Evolutionary conservation across 1,140 invertebrate genomes (phyloP), one percentile per base, ranked within the genome.

Genomic region (Drosophila bocki): DNA sequence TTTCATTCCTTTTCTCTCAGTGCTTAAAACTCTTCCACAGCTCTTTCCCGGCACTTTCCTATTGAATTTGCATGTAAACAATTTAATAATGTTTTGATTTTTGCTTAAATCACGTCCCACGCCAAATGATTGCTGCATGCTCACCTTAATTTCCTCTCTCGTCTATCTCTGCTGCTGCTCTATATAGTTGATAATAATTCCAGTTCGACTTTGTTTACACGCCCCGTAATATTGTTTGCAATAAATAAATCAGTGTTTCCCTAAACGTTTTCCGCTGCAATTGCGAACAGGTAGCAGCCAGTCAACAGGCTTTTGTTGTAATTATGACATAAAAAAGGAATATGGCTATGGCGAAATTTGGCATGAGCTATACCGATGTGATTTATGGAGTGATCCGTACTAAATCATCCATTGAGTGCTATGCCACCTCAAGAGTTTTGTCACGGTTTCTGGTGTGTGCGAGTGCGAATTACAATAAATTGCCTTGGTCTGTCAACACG

Each of bases 211-310:
- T 86, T 78, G 83, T 87, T 82, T 87, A 87, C 69, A 78, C 51
- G 61, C 58, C 35, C 39, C 26, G 45, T 74, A 81, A 81, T 84
- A 74, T 59, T 88, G 78, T 83, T 88, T 88, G 77, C 72, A 78
- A 67, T 78, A 83, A 80, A 88, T 88, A 81, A 87, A 88, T 88
- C 84, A 83, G 68, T 26, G 22, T 75, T 78, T 75, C 79, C 68
- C 64, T 71, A 83, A 83, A 80, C 68, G 65, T 57, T 71, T 69
- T 59, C 68, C 50, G 64, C 69, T 35, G 50, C 65, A 70, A 70
- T 71, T 26, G 35, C 41, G 33, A n/a, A 11, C 65, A 58, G 44
- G 67, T 59, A 41, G 65, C 67, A 3, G 19, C 19, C 26, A n/a
- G 37, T 35, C 53, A 72, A 71, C 69, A 11, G 65, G 69, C 51